Percentiles rank a stretch among this genome's conserved stretches.
Conservation (phyloP, 1,140 invertebrate species). For the Branchinecta lynchi region DNA sequence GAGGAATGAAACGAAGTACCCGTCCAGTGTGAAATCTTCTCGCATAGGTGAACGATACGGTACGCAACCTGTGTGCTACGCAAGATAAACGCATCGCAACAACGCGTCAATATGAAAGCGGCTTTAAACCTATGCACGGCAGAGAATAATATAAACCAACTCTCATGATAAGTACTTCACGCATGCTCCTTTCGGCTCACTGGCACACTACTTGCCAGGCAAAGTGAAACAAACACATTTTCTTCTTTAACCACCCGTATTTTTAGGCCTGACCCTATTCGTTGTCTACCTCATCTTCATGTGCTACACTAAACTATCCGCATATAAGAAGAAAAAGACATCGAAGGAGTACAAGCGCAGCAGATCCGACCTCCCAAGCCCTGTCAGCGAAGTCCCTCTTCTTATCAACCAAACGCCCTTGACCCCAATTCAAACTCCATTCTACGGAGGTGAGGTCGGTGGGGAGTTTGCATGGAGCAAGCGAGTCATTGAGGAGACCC, state of each 20-base stretch:
- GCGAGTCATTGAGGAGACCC: not conserved
- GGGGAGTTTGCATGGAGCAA: not conserved
- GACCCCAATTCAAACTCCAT: not conserved
- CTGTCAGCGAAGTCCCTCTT: not conserved
- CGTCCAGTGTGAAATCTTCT: too few species aligned
- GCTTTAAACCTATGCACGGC: too few species aligned
- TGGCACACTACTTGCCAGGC: too few species aligned
- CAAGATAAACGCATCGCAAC: too few species aligned
- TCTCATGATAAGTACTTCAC: too few species aligned
- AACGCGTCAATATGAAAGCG: too few species aligned
- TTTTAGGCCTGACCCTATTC: not conserved
- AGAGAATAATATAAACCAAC: too few species aligned
- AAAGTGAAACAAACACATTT: too few species aligned
- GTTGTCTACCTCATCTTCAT: not conserved
- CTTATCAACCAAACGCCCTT: not conserved
- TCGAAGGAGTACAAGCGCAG: not conserved
- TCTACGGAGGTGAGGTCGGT: not conserved
- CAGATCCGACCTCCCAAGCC: not conserved
- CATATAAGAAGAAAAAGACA: not conserved
- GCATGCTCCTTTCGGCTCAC: too few species aligned
- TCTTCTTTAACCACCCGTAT: not conserved
- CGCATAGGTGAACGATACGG: too few species aligned
- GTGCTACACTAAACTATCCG: not conserved
- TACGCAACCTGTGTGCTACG: too few species aligned
- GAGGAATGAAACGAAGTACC: too few species aligned